Percentiles rank a stretch among this genome's conserved stretches.
These are phyloP conservation scores for Paelopatides confundens DNA, from an alignment of 53 echinoderm and acorn worm genomes.

Conservation along the genomic window DNA sequence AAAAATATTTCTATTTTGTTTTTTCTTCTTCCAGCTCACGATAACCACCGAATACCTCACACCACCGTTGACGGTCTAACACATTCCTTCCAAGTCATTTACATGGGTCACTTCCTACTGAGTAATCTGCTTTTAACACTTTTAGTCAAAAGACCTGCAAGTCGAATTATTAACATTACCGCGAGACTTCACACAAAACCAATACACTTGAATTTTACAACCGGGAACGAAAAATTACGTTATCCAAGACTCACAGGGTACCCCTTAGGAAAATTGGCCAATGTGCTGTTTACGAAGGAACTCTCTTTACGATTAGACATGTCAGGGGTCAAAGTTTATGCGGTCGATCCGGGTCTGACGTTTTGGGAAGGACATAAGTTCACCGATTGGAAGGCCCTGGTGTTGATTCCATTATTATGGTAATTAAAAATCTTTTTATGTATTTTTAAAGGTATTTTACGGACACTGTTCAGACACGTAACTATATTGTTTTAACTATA, in stretches of 20 bases:
- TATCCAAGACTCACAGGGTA: constrained; percentile 68
- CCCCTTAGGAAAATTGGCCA: constrained; percentile 80
- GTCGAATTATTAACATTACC: constrained; percentile 85
- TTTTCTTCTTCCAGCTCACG: not conserved
- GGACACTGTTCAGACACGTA: no score
- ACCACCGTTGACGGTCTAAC: constrained; percentile 78
- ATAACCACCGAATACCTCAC: constrained; percentile 32
- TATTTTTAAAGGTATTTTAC: no score
- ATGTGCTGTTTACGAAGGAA: constrained; percentile 77
- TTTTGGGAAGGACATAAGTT: constrained; percentile 22
- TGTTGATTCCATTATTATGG: constrained; percentile 34
- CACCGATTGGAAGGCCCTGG: constrained; percentile 8
- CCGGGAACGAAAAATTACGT: constrained; percentile 30
- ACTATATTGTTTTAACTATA: no score
- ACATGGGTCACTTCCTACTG: constrained; percentile 87
- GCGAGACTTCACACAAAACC: constrained; percentile 59
- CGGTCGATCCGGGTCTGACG: constrained; percentile 37
- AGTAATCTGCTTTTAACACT: constrained; percentile 79
- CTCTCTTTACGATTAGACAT: constrained; percentile 73
- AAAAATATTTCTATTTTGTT: no score
- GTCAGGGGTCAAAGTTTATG: constrained; percentile 67
- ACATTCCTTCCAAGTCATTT: constrained; percentile 75
- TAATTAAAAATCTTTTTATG: not conserved
- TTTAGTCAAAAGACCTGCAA: constrained; percentile 77
- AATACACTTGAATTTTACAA: constrained; percentile 45